A percentile compares a stretch with the other conserved stretches of the same genome.
These are phyloP conservation scores for Syngnathus scovelli DNA, from an alignment of 2,113 vertebrate genomes.

Conservation along the genomic window DNA sequence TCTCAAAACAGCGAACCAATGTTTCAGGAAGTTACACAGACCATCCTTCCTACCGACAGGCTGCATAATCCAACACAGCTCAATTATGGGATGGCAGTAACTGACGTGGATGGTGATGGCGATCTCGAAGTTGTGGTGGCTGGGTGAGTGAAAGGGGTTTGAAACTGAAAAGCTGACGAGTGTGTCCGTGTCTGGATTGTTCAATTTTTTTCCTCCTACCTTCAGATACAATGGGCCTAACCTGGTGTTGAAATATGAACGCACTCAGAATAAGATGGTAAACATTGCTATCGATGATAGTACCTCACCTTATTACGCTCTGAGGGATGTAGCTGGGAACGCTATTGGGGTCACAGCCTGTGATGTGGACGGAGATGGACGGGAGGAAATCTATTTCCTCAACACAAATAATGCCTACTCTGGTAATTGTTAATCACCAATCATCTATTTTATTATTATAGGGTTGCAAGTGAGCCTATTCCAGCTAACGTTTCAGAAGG, in stretches of 20 bases:
- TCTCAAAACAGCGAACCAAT: constrained; percentile 75
- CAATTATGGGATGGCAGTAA: constrained; percentile 92
- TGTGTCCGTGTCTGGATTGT: background rate
- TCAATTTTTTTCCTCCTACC: background rate
- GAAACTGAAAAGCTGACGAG: background rate
- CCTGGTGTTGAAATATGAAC: constrained; percentile 87
- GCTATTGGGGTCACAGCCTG: constrained; percentile 92
- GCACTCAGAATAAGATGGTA: constrained; percentile 68
- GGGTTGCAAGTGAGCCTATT: background rate
- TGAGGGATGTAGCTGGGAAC: constrained; percentile 83
- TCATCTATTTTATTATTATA: background rate
- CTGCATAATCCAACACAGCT: constrained; percentile 87
- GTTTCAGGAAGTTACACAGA: constrained; percentile 76
- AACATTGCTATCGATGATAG: constrained; percentile 82
- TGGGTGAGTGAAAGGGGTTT: constrained; percentile 72
- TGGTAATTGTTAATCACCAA: constrained; percentile 63
- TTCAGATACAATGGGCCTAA: constrained; percentile 89
- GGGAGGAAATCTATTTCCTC: constrained; percentile 94
- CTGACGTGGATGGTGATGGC: constrained; percentile 85
- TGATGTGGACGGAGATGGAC: constrained; percentile 90
- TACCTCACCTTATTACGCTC: constrained; percentile 79
- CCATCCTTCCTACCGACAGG: constrained; percentile 78
- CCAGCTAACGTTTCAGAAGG: background rate
- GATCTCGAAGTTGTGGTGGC: constrained; percentile 89
- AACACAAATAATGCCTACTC: constrained; percentile 97